Base-by-base conservation (phyloP, 2,797 vertebrate genomes). In the Pseudochirops cupreus region DNA sequence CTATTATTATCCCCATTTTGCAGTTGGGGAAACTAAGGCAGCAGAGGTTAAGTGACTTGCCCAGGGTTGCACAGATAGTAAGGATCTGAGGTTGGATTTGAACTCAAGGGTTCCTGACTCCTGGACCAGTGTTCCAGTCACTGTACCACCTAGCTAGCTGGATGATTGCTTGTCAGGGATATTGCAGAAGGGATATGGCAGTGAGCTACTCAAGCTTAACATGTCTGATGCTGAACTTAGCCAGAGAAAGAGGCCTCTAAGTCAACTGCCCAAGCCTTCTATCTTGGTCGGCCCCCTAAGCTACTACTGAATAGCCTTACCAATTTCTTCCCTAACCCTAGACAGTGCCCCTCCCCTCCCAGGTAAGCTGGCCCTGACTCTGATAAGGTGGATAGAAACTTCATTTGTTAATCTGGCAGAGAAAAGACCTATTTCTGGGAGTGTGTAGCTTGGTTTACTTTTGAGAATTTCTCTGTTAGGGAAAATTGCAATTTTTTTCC, bases 1-100 rank as follows among this genome's bases (percentile, higher is more conserved):
- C 29, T 89, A 33, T 91, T 59, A 67, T 91, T 93, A 91, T 24
- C 16, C 93, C 31, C 50, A 33, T 91, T 93, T 95, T 92, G 67
- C 3, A 94, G 21, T 53, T 57, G 58, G 95, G 74, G 59, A 94
- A 93, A 93, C 6, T 1, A 31, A 46, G 31, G 29, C 56, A 90
- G 92, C 89, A 62, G 89, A 95, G 74, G 59, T 57, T 67, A 90
- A 62, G 59, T 54, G 89, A 58, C 10, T 54, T 67, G 53, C 18
- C 4, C 50, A 46, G 6, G 26, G 18, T 54, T 82, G 95, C n/a
- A 92, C 0, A 59, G 74, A 29, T 28, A 90, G 18, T 2, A 50
- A 39, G 1, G 56, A 55, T 90, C 14, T 12, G 58, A 54, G 14
- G 55, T 58, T 94, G 52, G 62, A 33, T 93, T 90, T 94, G 95